These are phyloP conservation scores for Aquatica leii DNA, from an alignment of 2,888 invertebrate genomes.

Conservation along the genomic window DNA sequence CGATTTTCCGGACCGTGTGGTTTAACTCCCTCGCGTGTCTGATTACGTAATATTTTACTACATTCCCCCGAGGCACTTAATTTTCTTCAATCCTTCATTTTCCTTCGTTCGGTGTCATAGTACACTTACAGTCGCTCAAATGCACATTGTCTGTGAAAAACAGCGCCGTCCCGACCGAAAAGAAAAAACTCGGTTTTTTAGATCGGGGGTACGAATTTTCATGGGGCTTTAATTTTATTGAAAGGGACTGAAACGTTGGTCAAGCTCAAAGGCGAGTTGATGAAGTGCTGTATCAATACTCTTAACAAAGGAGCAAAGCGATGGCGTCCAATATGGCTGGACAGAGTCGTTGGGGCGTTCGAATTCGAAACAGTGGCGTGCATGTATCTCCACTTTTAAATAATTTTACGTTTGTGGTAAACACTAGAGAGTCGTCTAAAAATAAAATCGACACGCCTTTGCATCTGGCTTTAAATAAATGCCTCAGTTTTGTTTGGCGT, in stretches of 20 bases:
- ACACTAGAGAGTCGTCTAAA: slow-evolving; percentile 1
- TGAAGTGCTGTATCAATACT: slow-evolving; percentile 36
- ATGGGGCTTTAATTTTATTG: no score
- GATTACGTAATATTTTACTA: slow-evolving; percentile 52
- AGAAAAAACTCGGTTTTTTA: no score
- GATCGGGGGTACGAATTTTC: no score
- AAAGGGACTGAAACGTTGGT: slow-evolving; percentile 41
- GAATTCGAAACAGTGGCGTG: slow-evolving; percentile 33
- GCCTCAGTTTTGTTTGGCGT: neutral
- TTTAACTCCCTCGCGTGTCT: slow-evolving; percentile 46
- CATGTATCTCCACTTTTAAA: no score
- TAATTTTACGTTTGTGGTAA: neutral
- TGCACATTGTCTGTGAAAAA: slow-evolving; percentile 28
- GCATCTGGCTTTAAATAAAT: slow-evolving; percentile 2
- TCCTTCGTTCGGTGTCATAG: slow-evolving; percentile 47
- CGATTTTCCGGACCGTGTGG: slow-evolving; percentile 36
- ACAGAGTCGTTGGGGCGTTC: slow-evolving; percentile 49
- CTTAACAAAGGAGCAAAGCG: slow-evolving; percentile 50
- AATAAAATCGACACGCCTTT: slow-evolving; percentile 6
- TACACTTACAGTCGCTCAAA: slow-evolving; percentile 35
- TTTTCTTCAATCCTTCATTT: slow-evolving; percentile 56
- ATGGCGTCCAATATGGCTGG: slow-evolving; percentile 60
- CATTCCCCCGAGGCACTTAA: slow-evolving; percentile 53
- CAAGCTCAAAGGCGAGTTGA: slow-evolving; percentile 45
- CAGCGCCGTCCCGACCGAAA: neutral